Evolutionary conservation across 1,140 invertebrate species (phyloP).

Genomic region (Globodera rostochiensis): DNA sequence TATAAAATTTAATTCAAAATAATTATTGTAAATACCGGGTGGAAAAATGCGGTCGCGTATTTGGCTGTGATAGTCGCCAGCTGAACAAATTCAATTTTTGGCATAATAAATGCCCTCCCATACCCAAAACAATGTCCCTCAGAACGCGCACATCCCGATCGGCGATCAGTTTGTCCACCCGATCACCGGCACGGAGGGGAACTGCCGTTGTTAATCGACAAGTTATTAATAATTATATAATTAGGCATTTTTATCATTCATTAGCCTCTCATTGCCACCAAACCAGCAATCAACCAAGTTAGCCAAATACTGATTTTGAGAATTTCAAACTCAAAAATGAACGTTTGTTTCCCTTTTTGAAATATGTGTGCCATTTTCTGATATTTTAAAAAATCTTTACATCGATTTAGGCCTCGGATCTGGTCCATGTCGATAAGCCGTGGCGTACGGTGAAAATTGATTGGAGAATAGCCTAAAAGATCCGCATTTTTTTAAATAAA

Average conservation of each 20-base stretch:
- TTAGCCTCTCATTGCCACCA: too few species aligned
- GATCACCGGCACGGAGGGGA: slow-evolving; percentile 43
- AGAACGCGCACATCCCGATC: slow-evolving; percentile 50
- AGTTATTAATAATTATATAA: background rate
- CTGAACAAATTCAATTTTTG: slow-evolving; percentile 16
- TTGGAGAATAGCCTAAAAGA: slow-evolving; percentile 43
- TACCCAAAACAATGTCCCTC: slow-evolving; percentile 42
- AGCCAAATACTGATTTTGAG: too few species aligned
- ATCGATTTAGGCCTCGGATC: slow-evolving; percentile 56
- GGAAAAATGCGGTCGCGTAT: slow-evolving; percentile 56
- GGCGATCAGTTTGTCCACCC: slow-evolving; percentile 52
- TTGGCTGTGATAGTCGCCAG: slow-evolving; percentile 44
- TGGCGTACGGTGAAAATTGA: slow-evolving; percentile 46
- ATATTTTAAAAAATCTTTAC: slow-evolving; percentile 26
- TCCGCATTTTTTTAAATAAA: background rate
- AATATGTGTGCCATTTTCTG: too few species aligned
- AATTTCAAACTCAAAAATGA: background rate
- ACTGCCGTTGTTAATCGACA: slow-evolving; percentile 23
- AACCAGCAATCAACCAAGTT: too few species aligned
- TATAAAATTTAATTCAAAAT: background rate
- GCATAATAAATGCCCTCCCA: background rate
- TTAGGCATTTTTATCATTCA: background rate
- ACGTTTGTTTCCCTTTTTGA: background rate
- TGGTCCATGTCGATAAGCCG: slow-evolving; percentile 53
- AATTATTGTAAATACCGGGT: slow-evolving; percentile 11